These are phyloP conservation scores for Piezodorus guildinii DNA, from an alignment of 1,140 invertebrate species.

Conservation along the genomic window DNA sequence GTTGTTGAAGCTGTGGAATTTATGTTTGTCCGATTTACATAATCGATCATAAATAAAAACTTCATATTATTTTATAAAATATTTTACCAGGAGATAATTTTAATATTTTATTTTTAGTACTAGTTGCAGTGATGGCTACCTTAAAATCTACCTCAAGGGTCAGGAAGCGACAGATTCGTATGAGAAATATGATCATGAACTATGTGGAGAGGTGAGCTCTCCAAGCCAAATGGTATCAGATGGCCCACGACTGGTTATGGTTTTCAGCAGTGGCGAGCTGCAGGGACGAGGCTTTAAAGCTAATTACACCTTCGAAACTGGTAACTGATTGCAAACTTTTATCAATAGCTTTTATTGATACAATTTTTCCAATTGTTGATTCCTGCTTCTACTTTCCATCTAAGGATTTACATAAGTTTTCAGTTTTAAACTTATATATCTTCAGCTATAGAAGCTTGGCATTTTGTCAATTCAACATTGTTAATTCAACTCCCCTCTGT, in stretches of 20 bases:
- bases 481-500: too few species aligned
- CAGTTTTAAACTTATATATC: too few species aligned
- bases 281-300: constrained; percentile 87
- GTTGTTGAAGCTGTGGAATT: too few species aligned
- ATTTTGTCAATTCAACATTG: too few species aligned
- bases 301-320: constrained; percentile 77
- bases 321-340: constrained; percentile 34
- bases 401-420: too few species aligned
- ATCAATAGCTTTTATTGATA: not conserved
- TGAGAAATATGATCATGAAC: constrained; percentile 83
- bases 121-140: constrained; percentile 76
- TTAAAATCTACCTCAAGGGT: constrained; percentile 84
- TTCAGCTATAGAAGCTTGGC: too few species aligned
- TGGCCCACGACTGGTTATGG: constrained; percentile 83
- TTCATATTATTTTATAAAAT: too few species aligned
- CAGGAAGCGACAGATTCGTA: constrained; percentile 86
- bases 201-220: constrained; percentile 63
- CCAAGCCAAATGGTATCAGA: constrained; percentile 54
- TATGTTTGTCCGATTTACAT: too few species aligned
- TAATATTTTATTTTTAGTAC: constrained; percentile 1
- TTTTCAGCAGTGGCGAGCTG: constrained; percentile 80
- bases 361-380: too few species aligned
- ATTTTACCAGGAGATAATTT: too few species aligned
- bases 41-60: too few species aligned
- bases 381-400: too few species aligned